A percentile compares a stretch with the other conserved stretches of the same genome.
Conservation (phyloP, 2,113 vertebrate genomes). For the Ammodytes marinus region DNA sequence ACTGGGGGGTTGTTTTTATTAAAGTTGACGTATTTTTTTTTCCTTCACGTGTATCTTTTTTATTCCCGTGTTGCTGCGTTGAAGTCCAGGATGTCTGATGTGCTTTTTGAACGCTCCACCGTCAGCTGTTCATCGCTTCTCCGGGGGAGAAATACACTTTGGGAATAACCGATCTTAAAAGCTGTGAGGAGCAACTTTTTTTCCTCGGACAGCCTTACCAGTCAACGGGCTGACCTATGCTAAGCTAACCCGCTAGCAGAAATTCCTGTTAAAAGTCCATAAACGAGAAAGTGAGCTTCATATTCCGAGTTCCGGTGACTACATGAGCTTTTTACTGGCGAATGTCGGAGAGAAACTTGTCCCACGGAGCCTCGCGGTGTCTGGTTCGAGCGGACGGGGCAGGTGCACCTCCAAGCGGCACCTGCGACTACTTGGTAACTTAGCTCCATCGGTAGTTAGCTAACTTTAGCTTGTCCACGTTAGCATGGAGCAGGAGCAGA, state of each 20-base stretch:
- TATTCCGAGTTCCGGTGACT: not conserved
- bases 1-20: constrained; percentile 69
- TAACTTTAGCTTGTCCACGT: constrained; percentile 61
- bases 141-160: constrained; percentile 15
- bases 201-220: constrained; percentile 15
- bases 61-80: not conserved
- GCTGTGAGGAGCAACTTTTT: constrained; percentile 63
- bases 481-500: constrained; percentile 22
- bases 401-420: constrained; percentile 81
- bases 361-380: not conserved
- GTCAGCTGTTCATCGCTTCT: not conserved
- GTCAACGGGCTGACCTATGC: constrained; percentile 67
- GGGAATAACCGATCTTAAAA: constrained; percentile 49
- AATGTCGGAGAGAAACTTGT: constrained; percentile 6
- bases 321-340: not conserved
- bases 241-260: constrained; percentile 74
- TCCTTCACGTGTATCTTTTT: not conserved
- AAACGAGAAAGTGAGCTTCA: not conserved
- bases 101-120: not conserved
- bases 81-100: constrained; percentile 23
- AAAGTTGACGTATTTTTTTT: constrained; percentile 46
- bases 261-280: constrained; percentile 34
- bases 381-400: constrained; percentile 46
- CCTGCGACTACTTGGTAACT: constrained; percentile 72
- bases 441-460: constrained; percentile 39